Base-by-base conservation (phyloP, 2,888 invertebrate genomes). In the Cheilosia impressa region DNA sequence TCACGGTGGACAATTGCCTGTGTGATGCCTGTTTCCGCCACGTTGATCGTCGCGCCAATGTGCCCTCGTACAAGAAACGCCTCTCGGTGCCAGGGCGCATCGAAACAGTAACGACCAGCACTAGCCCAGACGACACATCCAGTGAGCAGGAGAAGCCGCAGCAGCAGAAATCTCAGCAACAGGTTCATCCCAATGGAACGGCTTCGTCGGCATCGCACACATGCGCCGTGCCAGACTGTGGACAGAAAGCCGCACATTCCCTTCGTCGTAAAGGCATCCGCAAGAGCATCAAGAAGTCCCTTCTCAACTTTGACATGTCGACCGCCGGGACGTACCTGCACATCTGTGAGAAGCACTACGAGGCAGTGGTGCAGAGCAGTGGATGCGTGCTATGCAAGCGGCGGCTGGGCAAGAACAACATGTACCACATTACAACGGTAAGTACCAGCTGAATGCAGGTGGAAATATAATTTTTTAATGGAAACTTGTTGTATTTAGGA, bases 1-100 rank as follows among this genome's bases (percentile, higher is more conserved):
- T 97, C 72, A 96, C 96, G 0, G 95, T 95, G 84, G 97, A 97
- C 92, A 97, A 96, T 66, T 97, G 97, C 88, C 93, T 97, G 22
- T 97, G 97, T 91, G 97, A 97, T 91, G 97, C 97, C 10, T 97
- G 97, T 90, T 97, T 96, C 92, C 94, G 97, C 0, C 96, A 96
- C 90, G 96, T 97, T 66, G 97, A 97, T 92, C 94, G 97, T 63
- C 96, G 96, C 88, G 96, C 96, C 63, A 96, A 95, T 92, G 95
- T 94, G 72, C 95, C 95, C 0, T 95, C 95, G 0, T 95, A 95
- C 90, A 93, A 94, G 87, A 95, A 95, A 89, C 93, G 94, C 0
- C 88, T 90, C 3, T 90, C 92, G 2, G 90, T 89, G 0, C 89
- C 92, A 2, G 93, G 90, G 0, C 89, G 90, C 15, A 72, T 89